These are phyloP conservation scores for Ormyrus rosae DNA, from an alignment of 2,888 invertebrate genomes.

Conservation along the genomic window DNA sequence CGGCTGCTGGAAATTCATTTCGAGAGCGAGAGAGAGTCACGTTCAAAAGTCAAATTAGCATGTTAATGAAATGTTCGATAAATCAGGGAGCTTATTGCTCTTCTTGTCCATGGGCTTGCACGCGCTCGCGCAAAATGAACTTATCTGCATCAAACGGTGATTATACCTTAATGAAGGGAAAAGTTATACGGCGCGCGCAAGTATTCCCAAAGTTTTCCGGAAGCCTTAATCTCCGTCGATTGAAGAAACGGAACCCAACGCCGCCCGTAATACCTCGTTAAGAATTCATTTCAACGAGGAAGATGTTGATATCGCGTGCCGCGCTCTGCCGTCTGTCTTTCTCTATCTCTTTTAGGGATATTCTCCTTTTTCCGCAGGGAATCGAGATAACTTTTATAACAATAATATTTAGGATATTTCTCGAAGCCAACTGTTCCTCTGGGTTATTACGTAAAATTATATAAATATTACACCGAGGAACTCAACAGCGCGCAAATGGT, in stretches of 20 bases:
- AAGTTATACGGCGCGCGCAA: constrained; percentile 62
- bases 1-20: constrained; percentile 50
- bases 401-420: no score
- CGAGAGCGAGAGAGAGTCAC: constrained; percentile 29
- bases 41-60: constrained; percentile 65
- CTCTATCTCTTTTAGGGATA: not conserved
- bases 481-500: not conserved
- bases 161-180: constrained; percentile 68
- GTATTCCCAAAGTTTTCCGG: constrained; percentile 64
- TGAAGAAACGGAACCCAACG: constrained; percentile 58
- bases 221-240: constrained; percentile 66
- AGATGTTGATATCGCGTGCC: constrained; percentile 48
- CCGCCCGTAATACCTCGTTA: constrained; percentile 62
- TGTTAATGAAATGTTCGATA: constrained; percentile 68
- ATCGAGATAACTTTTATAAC: no score
- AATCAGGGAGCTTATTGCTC: constrained; percentile 63
- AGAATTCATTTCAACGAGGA: constrained; percentile 61
- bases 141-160: constrained; percentile 71
- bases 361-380: no score
- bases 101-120: constrained; percentile 53
- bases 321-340: constrained; percentile 5
- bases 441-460: constrained; percentile 5
- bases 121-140: constrained; percentile 65
- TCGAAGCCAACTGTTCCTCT: no score
- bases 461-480: constrained; percentile 16